Base-by-base conservation (phyloP, 2,797 vertebrate genomes). In the Muscicapa striata region DNA sequence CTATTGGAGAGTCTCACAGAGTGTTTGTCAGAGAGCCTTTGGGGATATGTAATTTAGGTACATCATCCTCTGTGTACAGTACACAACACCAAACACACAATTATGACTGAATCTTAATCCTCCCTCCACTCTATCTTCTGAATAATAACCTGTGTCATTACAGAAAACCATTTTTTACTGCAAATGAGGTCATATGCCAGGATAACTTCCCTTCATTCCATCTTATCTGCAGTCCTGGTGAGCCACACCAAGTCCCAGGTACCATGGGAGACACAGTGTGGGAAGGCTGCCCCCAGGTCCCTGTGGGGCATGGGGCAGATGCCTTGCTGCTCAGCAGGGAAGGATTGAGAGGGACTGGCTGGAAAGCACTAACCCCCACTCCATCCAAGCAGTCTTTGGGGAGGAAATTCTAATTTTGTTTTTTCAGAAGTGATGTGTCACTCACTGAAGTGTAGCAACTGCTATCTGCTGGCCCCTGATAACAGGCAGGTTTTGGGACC, bases 261-360 rank as follows among this genome's bases (percentile, higher is more conserved):
- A 34, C 45, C 14, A 19, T 0, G 4, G 23, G 18, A 80, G 23
- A 45, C 67, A 62, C 3, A 12, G 21, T 0, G 1, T 2, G 14
- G 26, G 51, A 17, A 66, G 23, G 40, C 43, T 0, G 13, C 5
- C 41, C 62, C 27, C 43, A 4, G 0, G 0, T 38, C 20, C 34
- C 24, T 2, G 0, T 5, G n/a, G 29, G 45, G 34, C 51, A 59
- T 0, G 0, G 36, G 66, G 41, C 3, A 5, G 43, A 22, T 8
- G 32, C 34, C 17, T 1, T 15, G 22, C 16, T 64, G 51, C 43
- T 90, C 21, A 36, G 41, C 29, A 66, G 27, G 20, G 41, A 80
- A 72, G 59, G 73, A 29, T 21, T 48, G 4, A 11, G 45, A 87
- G 22, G 43, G 19, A 48, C 16, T 29, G 21, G 15, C 46, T 52